phyloP scores from a whole-genome alignment of 1,140 invertebrate genomes.

The Platorchestia sp. region DNA sequence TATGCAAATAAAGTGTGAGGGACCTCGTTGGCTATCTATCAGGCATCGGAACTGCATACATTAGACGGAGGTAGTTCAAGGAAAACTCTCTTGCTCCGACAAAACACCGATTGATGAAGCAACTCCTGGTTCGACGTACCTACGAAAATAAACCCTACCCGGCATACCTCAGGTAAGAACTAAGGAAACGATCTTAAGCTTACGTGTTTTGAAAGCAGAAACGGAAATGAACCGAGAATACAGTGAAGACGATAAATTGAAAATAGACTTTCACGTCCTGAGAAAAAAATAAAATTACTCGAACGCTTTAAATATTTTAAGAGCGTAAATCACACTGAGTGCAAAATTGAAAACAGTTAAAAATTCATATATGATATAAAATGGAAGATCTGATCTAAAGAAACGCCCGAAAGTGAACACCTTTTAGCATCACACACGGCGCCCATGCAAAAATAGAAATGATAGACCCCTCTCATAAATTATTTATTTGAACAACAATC shows the following conservation, averaged over 20 bases:
- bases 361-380: background rate
- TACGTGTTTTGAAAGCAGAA: background rate
- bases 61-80: background rate
- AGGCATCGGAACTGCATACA: slow-evolving; percentile 46
- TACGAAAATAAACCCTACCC: background rate
- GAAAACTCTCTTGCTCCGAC: background rate
- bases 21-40: slow-evolving; percentile 33
- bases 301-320: background rate
- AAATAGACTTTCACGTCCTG: background rate
- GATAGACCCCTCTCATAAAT: background rate
- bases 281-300: background rate
- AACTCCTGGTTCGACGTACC: background rate
- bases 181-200: background rate
- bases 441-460: background rate
- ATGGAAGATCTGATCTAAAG: background rate
- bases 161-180: background rate
- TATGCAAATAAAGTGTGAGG: slow-evolving; percentile 47
- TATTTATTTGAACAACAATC: background rate
- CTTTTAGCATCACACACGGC: background rate
- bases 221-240: background rate
- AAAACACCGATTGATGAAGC: background rate
- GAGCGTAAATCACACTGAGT: background rate
- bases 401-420: background rate
- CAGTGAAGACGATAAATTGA: background rate
- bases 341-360: background rate